Conservation (phyloP, 2,888 invertebrate genomes). For the Escarpia spicata region DNA sequence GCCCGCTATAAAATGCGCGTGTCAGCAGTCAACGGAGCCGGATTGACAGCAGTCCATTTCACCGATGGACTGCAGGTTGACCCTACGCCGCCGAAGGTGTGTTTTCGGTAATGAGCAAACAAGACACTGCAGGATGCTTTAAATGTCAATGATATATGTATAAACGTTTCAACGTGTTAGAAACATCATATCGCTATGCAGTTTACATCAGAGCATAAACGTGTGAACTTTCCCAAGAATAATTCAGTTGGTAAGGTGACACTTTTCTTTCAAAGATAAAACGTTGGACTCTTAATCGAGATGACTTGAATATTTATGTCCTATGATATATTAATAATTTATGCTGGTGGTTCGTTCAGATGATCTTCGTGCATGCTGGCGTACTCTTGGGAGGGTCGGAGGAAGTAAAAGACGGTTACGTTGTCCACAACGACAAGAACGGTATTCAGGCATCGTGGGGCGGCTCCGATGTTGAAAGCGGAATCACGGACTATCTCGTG, state of each 20-base stretch:
- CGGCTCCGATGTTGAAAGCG: conserved; percentile 47
- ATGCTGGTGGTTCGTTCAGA: not conserved
- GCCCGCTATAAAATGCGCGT: not conserved
- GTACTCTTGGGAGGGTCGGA: conserved; percentile 45
- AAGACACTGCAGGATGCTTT: not conserved
- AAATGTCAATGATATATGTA: not conserved
- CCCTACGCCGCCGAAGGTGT: conserved; percentile 20
- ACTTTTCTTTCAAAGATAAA: too few species aligned
- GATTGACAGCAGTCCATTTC: conserved; percentile 8
- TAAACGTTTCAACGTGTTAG: too few species aligned
- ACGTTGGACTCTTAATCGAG: too few species aligned
- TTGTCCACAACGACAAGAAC: conserved; percentile 45
- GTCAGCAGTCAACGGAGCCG: conserved; percentile 17
- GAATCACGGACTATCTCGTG: conserved; percentile 41
- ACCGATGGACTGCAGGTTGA: conserved; percentile 17
- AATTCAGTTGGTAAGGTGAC: too few species aligned
- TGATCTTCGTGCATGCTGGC: conserved; percentile 38
- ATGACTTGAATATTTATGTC: too few species aligned
- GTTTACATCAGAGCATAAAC: not conserved
- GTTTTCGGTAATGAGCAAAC: not conserved
- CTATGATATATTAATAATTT: not conserved
- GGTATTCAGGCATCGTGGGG: conserved; percentile 47
- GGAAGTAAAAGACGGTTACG: conserved; percentile 44
- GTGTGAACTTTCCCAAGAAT: too few species aligned
- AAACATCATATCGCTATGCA: not conserved